phyloP scores from a whole-genome alignment of 2,888 invertebrate species.

The Caenorhabditis drosophilae region DNA sequence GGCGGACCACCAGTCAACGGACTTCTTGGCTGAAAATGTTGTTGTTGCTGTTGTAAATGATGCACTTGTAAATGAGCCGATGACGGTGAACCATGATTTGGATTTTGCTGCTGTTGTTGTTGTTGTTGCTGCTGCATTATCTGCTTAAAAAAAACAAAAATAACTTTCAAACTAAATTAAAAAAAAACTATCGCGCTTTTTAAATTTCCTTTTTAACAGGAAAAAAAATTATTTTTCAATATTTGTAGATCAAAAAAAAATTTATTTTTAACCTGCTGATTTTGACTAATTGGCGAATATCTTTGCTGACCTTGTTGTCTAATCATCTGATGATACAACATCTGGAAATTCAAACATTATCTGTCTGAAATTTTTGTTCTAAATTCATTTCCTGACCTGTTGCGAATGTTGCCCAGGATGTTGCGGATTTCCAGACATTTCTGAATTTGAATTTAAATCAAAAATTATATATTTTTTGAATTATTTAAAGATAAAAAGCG shows the following conservation, averaged over 20 bases:
- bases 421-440: no score
- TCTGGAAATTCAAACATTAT: no score
- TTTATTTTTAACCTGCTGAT: not conserved
- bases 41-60: conserved; percentile 17
- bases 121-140: conserved; percentile 15
- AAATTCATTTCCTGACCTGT: no score
- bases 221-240: no score
- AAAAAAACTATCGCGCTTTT: not conserved
- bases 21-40: conserved; percentile 9
- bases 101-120: conserved; percentile 14
- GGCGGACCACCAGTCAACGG: conserved; percentile 8
- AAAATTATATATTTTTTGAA: no score
- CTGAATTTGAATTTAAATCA: no score
- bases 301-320: not conserved
- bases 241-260: not conserved
- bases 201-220: no score
- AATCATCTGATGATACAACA: not conserved
- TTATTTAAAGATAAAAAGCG: no score
- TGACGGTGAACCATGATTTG: conserved; percentile 15
- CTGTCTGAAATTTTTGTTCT: no score
- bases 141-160: not conserved
- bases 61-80: conserved; percentile 18
- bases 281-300: no score
- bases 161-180: not conserved
- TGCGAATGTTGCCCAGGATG: no score